Percentiles rank a stretch among this genome's conserved stretches.
Evolutionary conservation across 1,140 invertebrate genomes (phyloP).

Genomic region (Temnothorax longispinosus): DNA sequence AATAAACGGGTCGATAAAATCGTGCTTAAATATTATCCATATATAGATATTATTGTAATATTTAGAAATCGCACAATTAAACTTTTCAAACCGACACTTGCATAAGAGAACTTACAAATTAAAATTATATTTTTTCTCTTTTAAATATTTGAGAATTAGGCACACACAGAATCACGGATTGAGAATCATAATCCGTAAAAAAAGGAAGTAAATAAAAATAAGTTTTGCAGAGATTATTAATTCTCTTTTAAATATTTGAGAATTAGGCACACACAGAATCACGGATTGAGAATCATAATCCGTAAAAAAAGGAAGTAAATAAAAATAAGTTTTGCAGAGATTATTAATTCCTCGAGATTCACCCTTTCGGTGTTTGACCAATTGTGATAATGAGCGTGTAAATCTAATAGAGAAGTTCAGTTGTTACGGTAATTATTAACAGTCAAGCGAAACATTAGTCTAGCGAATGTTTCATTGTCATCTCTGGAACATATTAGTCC

Average conservation of each 20-base stretch:
- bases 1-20: background rate
- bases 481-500: conserved; percentile 32
- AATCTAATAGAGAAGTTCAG: background rate
- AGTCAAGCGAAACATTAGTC: background rate
- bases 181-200: background rate
- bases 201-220: background rate
- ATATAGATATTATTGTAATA: background rate
- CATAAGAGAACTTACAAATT: background rate
- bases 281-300: background rate
- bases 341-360: background rate
- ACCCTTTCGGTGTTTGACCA: background rate
- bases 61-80: background rate
- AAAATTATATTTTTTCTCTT: background rate
- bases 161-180: no score
- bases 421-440: background rate
- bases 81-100: background rate
- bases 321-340: background rate
- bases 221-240: background rate
- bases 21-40: background rate
- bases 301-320: background rate
- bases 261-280: no score
- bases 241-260: background rate
- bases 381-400: background rate
- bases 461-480: conserved; percentile 13
- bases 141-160: no score